Conservation (phyloP, 2,888 invertebrate genomes). For the Torymus aiolomorphi region DNA sequence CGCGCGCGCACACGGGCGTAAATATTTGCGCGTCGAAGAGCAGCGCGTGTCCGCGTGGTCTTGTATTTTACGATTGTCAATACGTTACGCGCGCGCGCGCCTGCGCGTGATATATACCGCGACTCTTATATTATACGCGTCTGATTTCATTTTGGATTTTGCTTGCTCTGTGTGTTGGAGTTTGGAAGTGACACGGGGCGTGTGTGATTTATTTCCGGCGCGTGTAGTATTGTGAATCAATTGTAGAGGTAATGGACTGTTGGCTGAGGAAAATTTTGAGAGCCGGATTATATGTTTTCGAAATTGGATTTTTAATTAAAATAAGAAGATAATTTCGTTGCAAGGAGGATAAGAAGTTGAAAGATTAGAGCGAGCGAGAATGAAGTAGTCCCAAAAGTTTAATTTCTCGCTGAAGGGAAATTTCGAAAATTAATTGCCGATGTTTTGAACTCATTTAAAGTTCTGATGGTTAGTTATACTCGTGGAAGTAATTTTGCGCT, state of each 20-base stretch:
- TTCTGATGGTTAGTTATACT: too few relatives aligned
- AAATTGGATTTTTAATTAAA: too few relatives aligned
- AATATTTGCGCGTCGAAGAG: constrained; percentile 60
- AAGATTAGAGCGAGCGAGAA: too few relatives aligned
- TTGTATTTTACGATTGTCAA: constrained; percentile 50
- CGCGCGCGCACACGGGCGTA: constrained; percentile 53
- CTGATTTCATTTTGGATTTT: constrained; percentile 4
- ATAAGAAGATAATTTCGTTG: too few relatives aligned
- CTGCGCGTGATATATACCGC: neutral
- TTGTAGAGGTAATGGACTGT: too few relatives aligned
- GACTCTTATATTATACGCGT: neutral
- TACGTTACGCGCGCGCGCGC: constrained; percentile 7
- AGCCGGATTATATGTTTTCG: too few relatives aligned
- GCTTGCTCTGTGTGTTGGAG: too few relatives aligned
- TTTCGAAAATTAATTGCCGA: constrained; percentile 8
- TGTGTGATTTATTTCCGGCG: too few relatives aligned
- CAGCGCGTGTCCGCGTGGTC: neutral
- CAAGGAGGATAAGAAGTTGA: too few relatives aligned
- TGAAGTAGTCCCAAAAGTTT: neutral
- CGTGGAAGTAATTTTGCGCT: neutral
- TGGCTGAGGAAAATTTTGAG: too few relatives aligned
- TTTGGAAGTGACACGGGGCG: too few relatives aligned
- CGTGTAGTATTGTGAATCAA: too few relatives aligned
- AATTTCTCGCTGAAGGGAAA: neutral
- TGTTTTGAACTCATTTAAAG: neutral